Evolutionary conservation across 1,140 invertebrate species (phyloP), one percentile per base, ranked within the genome.

Genomic region (Nilaparvata lugens): DNA sequence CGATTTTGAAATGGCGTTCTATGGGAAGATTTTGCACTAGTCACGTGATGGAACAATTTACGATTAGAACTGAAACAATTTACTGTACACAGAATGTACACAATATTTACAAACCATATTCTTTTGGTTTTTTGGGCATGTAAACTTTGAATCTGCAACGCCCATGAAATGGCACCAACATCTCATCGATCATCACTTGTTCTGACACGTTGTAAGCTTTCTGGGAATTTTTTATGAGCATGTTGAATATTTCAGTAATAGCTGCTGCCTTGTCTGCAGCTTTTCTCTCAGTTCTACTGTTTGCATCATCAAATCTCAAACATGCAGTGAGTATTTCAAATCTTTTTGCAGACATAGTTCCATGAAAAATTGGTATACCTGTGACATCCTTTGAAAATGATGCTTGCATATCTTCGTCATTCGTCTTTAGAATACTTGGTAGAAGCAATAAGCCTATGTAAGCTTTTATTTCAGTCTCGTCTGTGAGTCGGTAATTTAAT

Each of bases 41-140:
- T n/a, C n/a, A n/a, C n/a, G n/a, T n/a, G n/a, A n/a, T n/a, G n/a
- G n/a, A n/a, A n/a, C n/a, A n/a, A n/a, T n/a, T n/a, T n/a, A n/a
- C n/a, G n/a, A n/a, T n/a, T n/a, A n/a, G n/a, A n/a, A n/a, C n/a
- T n/a, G n/a, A n/a, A n/a, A n/a, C n/a, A n/a, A n/a, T n/a, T n/a
- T n/a, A n/a, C n/a, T n/a, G n/a, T n/a, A n/a, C n/a, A n/a, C n/a
- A n/a, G n/a, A n/a, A n/a, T n/a, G n/a, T n/a, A n/a, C n/a, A n/a
- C n/a, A n/a, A n/a, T 13, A 65, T 43, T 62, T 65, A 62, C n/a
- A 65, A 60, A 9, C 70, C 74, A 64, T 73, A 76, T 59, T 75
- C 76, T 51, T 66, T 68, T 2, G 76, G 75, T 70, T 79, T 78
- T 40, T 68, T 69, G 4, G 73, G 72, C 24, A 79, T 75, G 63